Evolutionary conservation across 2,888 invertebrate species (phyloP).

Genomic region (Crepidodera aurea): DNA sequence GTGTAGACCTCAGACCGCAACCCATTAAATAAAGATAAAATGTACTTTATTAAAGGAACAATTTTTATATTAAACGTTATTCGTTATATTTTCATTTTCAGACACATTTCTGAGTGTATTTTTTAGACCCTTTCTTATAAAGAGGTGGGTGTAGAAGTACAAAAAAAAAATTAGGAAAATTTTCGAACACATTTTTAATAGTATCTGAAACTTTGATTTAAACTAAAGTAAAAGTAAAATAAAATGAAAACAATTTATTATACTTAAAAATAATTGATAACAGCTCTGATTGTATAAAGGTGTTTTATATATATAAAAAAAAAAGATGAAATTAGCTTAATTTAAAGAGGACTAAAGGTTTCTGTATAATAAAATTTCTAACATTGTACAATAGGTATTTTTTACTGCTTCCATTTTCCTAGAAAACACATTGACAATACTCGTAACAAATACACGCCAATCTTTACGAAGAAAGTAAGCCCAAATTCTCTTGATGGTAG

Average conservation of each 20-base stretch:
- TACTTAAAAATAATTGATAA: constrained; percentile 46
- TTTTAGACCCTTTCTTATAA: no score
- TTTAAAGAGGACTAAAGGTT: constrained; percentile 27
- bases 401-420: constrained; percentile 62
- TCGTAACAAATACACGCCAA: constrained; percentile 51
- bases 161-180: neutral
- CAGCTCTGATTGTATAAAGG: constrained; percentile 47
- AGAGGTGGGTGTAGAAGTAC: neutral
- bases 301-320: no score
- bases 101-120: no score
- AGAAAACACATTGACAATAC: constrained; percentile 49
- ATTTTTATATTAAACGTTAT: no score
- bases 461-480: constrained; percentile 49
- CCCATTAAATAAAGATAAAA: no score
- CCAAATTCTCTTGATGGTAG: constrained; percentile 57
- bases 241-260: constrained; percentile 46
- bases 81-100: no score
- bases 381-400: constrained; percentile 64
- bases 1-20: no score
- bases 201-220: neutral
- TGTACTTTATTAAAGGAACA: no score
- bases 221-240: constrained; percentile 31
- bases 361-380: constrained; percentile 48
- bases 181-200: neutral
- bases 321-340: constrained; percentile 45